Percentiles rank a stretch among this genome's conserved stretches.
phyloP scores from a whole-genome alignment of 2,888 invertebrate species.

The Anticlea derivata region DNA sequence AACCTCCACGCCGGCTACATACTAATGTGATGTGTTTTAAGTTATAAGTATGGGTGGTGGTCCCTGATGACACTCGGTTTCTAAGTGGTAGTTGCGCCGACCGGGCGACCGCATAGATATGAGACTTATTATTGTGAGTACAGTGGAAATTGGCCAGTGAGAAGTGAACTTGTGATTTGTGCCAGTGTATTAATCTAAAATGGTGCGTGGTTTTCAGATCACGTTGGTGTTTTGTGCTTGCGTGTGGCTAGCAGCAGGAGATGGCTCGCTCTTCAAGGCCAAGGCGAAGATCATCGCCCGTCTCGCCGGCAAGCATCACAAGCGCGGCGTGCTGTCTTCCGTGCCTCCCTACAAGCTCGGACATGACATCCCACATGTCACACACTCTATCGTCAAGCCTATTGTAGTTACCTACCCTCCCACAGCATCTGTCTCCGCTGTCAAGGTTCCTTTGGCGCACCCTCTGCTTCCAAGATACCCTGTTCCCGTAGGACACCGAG shows the following conservation, averaged over 20 bases:
- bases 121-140: constrained; percentile 69
- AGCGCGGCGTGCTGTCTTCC: constrained; percentile 66
- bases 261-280: constrained; percentile 60
- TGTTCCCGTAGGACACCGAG: constrained; percentile 63
- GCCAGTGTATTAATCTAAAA: constrained; percentile 39
- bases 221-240: constrained; percentile 63
- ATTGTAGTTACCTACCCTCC: constrained; percentile 76
- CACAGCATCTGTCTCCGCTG: constrained; percentile 69
- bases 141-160: constrained; percentile 42
- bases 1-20: constrained; percentile 68
- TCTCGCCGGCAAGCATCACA: constrained; percentile 63
- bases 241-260: constrained; percentile 55
- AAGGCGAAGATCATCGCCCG: constrained; percentile 62
- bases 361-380: constrained; percentile 73
- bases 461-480: constrained; percentile 60
- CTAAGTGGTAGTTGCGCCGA: constrained; percentile 57
- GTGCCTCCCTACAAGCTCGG: constrained; percentile 78
- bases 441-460: constrained; percentile 70
- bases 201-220: constrained; percentile 72
- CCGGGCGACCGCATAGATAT: constrained; percentile 65
- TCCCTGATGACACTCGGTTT: constrained; percentile 57
- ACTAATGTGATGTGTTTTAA: constrained; percentile 63
- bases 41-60: constrained; percentile 77
- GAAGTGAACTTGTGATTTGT: constrained; percentile 41
- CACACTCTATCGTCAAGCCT: constrained; percentile 76